Evolutionary conservation across 1,140 invertebrate genomes (phyloP).

Genomic region (Brachionus asplanchnoidis): DNA sequence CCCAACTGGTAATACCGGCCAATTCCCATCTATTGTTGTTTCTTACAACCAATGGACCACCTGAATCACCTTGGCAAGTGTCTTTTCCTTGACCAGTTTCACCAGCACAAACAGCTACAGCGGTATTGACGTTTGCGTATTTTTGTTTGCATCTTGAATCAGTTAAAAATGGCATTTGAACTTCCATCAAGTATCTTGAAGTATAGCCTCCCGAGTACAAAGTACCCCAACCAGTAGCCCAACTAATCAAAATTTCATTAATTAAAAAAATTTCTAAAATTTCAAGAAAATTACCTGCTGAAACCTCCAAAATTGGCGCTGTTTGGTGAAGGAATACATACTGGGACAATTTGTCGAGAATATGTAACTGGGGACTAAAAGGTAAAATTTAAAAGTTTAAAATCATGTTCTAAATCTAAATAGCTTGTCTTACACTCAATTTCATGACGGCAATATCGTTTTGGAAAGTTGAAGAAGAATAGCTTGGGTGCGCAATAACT

Average conservation of each 20-base stretch:
- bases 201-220: neutral
- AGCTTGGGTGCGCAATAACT: neutral
- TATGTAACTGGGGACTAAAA: constrained; percentile 20
- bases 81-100: constrained; percentile 14
- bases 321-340: neutral
- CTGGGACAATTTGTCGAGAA: constrained; percentile 18
- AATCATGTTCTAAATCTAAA: neutral
- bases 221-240: constrained; percentile 40
- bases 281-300: neutral
- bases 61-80: constrained; percentile 40
- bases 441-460: constrained; percentile 40
- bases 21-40: neutral
- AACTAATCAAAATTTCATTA: neutral
- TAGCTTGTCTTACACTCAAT: constrained; percentile 3
- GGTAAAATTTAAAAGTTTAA: neutral
- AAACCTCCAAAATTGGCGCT: neutral
- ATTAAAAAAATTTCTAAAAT: neutral
- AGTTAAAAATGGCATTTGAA: constrained; percentile 35
- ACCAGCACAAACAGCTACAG: constrained; percentile 26
- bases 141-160: constrained; percentile 39
- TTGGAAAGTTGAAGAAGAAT: neutral
- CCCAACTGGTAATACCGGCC: constrained; percentile 38
- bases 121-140: constrained; percentile 1
- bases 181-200: constrained; percentile 35
- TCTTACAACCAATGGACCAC: constrained; percentile 40